These are phyloP conservation scores for Calypte anna DNA, from an alignment of 2,113 vertebrate species.

Conservation along the genomic window DNA sequence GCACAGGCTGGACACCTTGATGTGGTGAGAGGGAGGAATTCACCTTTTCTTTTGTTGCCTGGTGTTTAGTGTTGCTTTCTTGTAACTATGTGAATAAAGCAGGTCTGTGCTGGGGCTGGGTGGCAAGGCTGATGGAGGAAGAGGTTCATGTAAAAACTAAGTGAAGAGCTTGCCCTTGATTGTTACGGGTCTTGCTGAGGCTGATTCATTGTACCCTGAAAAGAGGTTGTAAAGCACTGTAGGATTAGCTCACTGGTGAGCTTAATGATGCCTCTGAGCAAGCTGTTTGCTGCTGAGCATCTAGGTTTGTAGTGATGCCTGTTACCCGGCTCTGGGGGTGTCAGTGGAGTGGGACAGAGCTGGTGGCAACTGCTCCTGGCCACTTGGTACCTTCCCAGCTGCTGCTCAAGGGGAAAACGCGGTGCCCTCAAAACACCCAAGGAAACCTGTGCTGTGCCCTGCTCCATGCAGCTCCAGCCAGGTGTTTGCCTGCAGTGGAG, in stretches of 20 bases:
- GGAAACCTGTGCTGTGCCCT: not conserved
- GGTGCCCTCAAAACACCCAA: not conserved
- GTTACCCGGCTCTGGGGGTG: fast-evolving
- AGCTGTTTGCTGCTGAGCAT: not conserved
- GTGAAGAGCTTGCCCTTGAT: not conserved
- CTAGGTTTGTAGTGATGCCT: not conserved
- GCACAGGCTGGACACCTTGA: fast-evolving
- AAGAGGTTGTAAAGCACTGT: not conserved
- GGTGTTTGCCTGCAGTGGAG: not conserved
- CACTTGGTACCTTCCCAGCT: not conserved
- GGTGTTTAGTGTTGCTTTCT: not conserved
- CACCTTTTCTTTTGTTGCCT: not conserved
- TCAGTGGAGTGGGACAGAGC: not conserved
- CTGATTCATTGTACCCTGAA: not conserved
- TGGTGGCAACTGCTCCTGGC: not conserved
- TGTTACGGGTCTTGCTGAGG: not conserved
- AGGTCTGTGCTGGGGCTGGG: not conserved
- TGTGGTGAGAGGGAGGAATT: not conserved
- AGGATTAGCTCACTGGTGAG: not conserved
- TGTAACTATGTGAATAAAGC: not conserved
- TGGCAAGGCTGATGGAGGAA: not conserved
- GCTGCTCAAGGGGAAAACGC: not conserved
- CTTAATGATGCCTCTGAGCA: not conserved
- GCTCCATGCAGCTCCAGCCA: not conserved
- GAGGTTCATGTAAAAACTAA: not conserved